Evolutionary conservation across 1,140 invertebrate species (phyloP).

Genomic region (Lucilia sericata): DNA sequence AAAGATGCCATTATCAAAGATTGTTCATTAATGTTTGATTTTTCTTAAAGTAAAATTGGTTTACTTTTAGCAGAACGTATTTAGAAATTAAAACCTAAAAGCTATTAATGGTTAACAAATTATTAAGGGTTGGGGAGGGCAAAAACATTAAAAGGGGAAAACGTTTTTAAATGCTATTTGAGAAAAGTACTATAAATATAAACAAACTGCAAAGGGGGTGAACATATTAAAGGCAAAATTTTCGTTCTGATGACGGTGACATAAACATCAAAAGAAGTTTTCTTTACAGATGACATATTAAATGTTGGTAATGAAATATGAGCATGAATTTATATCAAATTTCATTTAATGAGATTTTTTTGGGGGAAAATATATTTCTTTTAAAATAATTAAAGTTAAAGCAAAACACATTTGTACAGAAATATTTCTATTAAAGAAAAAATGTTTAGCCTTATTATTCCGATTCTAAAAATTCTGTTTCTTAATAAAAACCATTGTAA

Average conservation of each 20-base stretch:
- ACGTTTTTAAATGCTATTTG: not conserved
- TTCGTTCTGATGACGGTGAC: not conserved
- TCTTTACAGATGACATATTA: not conserved
- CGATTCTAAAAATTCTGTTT: too few species aligned
- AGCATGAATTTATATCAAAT: not conserved
- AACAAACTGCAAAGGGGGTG: too few species aligned
- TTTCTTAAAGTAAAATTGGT: not conserved
- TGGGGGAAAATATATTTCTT: not conserved
- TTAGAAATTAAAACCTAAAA: not conserved
- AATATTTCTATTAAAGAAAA: too few species aligned
- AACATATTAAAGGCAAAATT: too few species aligned
- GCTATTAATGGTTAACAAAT: not conserved
- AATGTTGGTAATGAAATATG: not conserved
- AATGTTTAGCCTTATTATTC: too few species aligned
- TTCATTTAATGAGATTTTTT: not conserved
- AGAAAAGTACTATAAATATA: too few species aligned
- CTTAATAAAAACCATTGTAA: too few species aligned
- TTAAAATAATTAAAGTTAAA: not conserved
- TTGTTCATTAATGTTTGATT: conserved; percentile 6
- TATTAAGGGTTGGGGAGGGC: not conserved
- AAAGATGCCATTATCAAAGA: conserved; percentile 5
- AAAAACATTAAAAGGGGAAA: not conserved
- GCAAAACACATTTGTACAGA: too few species aligned
- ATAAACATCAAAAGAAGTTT: not conserved
- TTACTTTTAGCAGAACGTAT: not conserved